Base-by-base conservation (phyloP, 2,888 invertebrate genomes). In the Pristionchus entomophagus region DNA sequence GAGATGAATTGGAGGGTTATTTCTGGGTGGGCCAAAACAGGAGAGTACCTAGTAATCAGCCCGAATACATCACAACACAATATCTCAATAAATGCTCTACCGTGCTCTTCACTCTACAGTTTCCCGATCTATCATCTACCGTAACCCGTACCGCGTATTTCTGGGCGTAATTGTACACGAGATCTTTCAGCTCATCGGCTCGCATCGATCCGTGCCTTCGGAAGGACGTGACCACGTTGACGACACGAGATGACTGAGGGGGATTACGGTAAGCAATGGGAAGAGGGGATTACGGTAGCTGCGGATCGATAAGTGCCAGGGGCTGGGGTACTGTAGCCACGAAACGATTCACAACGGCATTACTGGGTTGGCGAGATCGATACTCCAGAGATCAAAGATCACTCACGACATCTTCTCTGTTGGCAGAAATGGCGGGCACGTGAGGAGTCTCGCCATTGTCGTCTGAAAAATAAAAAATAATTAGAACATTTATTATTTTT, bases 191-290 rank as follows among this genome's bases (percentile, higher is more conserved):
- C 73, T 92, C 92, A 29, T 91, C 89, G 29, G 91, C 88, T 73
- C 92, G 86, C 92, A 92, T 91, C 77, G 91, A 91, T 29, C 92
- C 92, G 84, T 89, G 92, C 65, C 92, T 35, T 17, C 81, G 81
- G 81, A 53, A 81, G 22, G 81, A 81, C 35, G 81, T 22, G 81
- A 59, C n/a, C 82, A 73, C 53, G 81, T 35, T 35, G 84, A 80
- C 41, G 56, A 80, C 59, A 51, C 86, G 45, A 80, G 85, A 26
- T 29, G 87, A 85, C 81, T 81, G 81, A 35, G 4, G 49, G n/a
- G 49, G 65, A 65, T 65, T 65, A 65, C 65, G 35, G 65, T 65
- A 65, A 65, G 65, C 32, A n/a, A n/a, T n/a, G n/a, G n/a, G 2
- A 10, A n/a, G 3, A n/a, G 8, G 35, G 26, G 32, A 29, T 49